A percentile compares a stretch with the other conserved stretches of the same genome.
Evolutionary conservation across 2,888 invertebrate species (phyloP).

Genomic region (Poecilobothrus nobilitatus): DNA sequence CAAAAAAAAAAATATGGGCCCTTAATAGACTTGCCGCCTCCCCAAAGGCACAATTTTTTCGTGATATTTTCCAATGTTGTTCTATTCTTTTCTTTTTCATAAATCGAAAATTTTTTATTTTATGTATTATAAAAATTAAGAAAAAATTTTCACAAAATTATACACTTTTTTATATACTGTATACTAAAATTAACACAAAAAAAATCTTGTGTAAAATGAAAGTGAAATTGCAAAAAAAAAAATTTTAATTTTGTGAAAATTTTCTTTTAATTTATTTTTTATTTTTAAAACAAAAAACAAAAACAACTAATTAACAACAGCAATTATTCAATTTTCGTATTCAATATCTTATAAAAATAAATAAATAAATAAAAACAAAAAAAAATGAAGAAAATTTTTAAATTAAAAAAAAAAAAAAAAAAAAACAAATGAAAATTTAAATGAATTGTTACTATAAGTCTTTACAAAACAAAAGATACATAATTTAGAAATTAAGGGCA

Average conservation of each 20-base stretch:
- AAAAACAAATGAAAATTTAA: too few species aligned
- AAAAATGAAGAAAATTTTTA: conserved; percentile 24
- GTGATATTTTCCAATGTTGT: conserved; percentile 19
- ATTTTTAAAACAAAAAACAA: too few species aligned
- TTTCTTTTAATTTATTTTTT: conserved; percentile 2
- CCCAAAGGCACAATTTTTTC: conserved; percentile 49
- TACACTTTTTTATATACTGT: too few species aligned
- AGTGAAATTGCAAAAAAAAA: too few species aligned
- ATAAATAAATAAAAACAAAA: conserved; percentile 14
- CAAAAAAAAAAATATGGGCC: conserved; percentile 77
- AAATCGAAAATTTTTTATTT: neutral
- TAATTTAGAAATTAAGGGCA: neutral
- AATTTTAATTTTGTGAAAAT: neutral
- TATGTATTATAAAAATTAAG: conserved; percentile 11
- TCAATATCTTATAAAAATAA: conserved; percentile 23
- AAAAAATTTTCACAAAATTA: conserved; percentile 7
- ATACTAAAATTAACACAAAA: too few species aligned
- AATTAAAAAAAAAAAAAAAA: conserved; percentile 22
- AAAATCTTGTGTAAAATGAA: too few species aligned
- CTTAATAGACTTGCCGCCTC: conserved; percentile 78
- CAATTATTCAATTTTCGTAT: conserved; percentile 24
- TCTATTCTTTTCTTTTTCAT: neutral
- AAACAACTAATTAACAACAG: too few species aligned
- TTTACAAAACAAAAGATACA: conserved; percentile 21
- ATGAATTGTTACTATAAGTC: conserved; percentile 25